phyloP scores from a whole-genome alignment of 37 sponge, comb jelly and placozoan species.

The Halisarca cf. caerulea region DNA sequence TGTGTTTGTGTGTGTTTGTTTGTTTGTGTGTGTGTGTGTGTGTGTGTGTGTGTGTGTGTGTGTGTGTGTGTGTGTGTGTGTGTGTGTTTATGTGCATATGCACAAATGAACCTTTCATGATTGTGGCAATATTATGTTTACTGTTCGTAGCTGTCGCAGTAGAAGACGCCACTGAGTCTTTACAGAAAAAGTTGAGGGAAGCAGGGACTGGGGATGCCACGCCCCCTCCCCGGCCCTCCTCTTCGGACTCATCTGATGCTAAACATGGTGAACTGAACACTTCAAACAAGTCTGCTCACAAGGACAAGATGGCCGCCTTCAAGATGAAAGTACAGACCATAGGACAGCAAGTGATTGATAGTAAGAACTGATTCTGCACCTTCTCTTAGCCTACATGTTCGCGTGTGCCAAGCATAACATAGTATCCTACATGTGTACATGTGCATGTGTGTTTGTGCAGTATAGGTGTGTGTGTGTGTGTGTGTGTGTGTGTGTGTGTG shows the following conservation, averaged over 20 bases:
- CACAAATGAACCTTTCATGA: no score
- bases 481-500: no score
- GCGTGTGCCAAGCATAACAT: not conserved
- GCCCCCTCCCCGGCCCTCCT: not conserved
- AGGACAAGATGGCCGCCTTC: not conserved
- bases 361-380: not conserved
- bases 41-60: not conserved
- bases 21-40: no score
- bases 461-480: no score
- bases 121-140: not conserved
- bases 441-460: no score
- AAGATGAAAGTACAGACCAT: not conserved
- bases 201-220: not conserved
- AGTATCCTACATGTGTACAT: not conserved
- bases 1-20: no score
- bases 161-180: not conserved
- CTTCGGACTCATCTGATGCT: not conserved
- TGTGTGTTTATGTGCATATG: no score
- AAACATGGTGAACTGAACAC: not conserved
- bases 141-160: not conserved
- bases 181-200: slow-evolving; percentile 1
- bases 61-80: not conserved
- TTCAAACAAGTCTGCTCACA: not conserved
- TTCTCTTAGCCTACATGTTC: not conserved
- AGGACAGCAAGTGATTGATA: not conserved